Conservation (phyloP, 2,888 invertebrate genomes). For the Formica aserva region DNA sequence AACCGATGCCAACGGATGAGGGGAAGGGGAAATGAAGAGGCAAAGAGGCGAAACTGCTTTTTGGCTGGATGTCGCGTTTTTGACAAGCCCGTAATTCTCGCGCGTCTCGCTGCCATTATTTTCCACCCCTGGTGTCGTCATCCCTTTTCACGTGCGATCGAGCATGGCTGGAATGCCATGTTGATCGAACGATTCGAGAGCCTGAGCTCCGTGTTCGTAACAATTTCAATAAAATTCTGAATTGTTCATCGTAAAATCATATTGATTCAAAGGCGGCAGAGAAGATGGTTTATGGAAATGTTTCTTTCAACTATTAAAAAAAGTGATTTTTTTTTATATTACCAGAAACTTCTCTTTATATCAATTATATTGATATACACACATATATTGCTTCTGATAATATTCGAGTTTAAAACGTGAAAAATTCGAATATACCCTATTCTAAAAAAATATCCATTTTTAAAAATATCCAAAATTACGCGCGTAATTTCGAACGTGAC, state of each 20-base stretch:
- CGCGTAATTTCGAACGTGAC: neutral
- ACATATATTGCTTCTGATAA: neutral
- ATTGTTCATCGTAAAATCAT: constrained; percentile 27
- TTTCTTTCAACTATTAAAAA: neutral
- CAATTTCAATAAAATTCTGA: constrained; percentile 34
- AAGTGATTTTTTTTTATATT: neutral
- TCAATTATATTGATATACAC: neutral
- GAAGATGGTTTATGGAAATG: neutral
- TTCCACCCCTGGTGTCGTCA: constrained; percentile 7
- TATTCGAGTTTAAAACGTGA: neutral
- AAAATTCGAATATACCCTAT: neutral
- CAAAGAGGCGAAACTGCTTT: constrained; percentile 33
- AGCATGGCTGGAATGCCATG: neutral
- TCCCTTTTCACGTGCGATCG: constrained; percentile 42
- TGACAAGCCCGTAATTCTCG: constrained; percentile 35
- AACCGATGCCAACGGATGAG: constrained; percentile 37
- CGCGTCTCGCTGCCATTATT: constrained; percentile 31
- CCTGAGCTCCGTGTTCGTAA: neutral
- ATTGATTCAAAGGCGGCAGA: neutral
- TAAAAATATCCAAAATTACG: neutral
- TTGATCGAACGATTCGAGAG: constrained; percentile 31
- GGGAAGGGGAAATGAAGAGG: constrained; percentile 2
- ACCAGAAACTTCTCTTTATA: neutral
- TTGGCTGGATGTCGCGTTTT: constrained; percentile 40
- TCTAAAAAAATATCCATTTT: neutral